Conservation (phyloP, 2,797 vertebrate genomes). For the Leontocebus nigricollis region DNA sequence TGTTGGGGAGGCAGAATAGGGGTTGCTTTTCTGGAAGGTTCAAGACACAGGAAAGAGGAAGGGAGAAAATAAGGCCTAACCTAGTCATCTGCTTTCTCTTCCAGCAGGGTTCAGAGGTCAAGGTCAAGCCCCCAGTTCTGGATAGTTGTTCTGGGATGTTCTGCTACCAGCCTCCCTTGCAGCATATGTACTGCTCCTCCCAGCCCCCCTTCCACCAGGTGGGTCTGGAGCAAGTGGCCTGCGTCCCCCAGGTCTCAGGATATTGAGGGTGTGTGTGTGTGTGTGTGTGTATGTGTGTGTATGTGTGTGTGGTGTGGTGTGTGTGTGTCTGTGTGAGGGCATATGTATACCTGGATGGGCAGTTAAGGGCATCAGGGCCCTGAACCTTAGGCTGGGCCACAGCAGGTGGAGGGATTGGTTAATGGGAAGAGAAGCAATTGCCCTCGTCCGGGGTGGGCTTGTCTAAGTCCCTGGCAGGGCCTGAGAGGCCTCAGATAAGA, state of each 20-base stretch:
- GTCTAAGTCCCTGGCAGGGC: not conserved
- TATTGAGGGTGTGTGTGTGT: too few species aligned
- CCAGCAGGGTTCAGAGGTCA: slow-evolving; percentile 83
- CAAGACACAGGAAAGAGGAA: not conserved
- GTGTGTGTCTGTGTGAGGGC: not conserved
- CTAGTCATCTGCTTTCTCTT: slow-evolving; percentile 60
- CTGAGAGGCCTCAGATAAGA: not conserved
- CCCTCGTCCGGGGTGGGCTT: not conserved
- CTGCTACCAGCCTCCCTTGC: slow-evolving; percentile 88
- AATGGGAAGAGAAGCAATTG: not conserved
- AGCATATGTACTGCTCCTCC: slow-evolving; percentile 87
- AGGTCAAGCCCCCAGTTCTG: slow-evolving; percentile 82
- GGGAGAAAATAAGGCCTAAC: not conserved
- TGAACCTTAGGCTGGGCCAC: not conserved
- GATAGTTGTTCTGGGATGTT: slow-evolving; percentile 83
- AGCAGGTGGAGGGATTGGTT: not conserved
- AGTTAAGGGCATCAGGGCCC: not conserved
- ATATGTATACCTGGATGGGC: not conserved
- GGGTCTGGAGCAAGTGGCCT: slow-evolving; percentile 49
- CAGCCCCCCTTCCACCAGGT: slow-evolving; percentile 91
- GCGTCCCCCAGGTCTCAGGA: not conserved
- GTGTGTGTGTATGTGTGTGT: not conserved
- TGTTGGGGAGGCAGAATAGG: not conserved
- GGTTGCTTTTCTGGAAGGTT: not conserved
- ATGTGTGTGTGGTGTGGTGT: not conserved